phyloP scores from a whole-genome alignment of 2,797 vertebrate genomes.

The Staurois parvus region DNA sequence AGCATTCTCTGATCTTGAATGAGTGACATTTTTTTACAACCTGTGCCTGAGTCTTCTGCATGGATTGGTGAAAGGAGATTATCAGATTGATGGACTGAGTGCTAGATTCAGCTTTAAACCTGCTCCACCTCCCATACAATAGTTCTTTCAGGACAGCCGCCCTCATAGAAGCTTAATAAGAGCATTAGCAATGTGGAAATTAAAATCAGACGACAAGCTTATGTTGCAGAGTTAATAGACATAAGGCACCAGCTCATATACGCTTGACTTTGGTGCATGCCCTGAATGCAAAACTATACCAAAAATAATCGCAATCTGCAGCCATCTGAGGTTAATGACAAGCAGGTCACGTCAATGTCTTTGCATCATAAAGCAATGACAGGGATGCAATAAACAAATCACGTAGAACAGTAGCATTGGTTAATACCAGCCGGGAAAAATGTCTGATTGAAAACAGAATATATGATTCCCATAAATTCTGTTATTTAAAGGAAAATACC shows the following conservation, averaged over 20 bases:
- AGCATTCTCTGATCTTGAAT: constrained; percentile 8
- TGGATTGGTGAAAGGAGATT: constrained; percentile 39
- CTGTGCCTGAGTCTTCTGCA: constrained; percentile 37
- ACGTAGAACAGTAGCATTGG: background rate
- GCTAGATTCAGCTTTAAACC: constrained; percentile 41
- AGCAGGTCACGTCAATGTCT: background rate
- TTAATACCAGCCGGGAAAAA: background rate
- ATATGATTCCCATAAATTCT: too few relatives aligned
- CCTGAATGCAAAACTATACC: constrained; percentile 8
- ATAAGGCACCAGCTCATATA: constrained; percentile 4
- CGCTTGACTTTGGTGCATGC: background rate
- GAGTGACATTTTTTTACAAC: constrained; percentile 42
- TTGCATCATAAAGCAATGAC: background rate
- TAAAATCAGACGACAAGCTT: constrained; percentile 37
- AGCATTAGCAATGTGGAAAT: constrained; percentile 54
- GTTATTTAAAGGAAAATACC: too few relatives aligned
- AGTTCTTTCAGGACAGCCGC: constrained; percentile 23
- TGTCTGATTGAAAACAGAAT: background rate
- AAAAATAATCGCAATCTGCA: background rate
- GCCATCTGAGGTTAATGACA: constrained; percentile 28
- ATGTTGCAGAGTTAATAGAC: constrained; percentile 46
- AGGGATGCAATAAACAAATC: background rate
- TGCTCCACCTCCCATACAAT: constrained; percentile 27
- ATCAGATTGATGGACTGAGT: constrained; percentile 43
- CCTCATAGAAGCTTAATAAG: constrained; percentile 21